Evolutionary conservation across 2,797 vertebrate genomes (phyloP).

Genomic region (Neoniphon sammara): DNA sequence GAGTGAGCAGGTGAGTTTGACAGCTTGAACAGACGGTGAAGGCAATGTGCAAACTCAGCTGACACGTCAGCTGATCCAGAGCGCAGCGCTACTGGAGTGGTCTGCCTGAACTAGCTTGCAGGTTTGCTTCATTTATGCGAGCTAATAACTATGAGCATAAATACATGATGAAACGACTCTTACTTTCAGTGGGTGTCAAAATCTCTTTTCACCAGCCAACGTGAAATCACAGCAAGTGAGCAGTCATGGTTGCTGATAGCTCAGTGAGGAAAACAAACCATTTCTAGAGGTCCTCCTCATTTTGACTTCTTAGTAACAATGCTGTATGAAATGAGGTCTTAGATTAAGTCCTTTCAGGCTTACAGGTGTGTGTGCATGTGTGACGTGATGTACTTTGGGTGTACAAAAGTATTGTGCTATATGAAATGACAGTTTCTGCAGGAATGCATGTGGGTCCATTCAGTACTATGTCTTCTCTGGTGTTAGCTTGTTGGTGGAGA

Average conservation of each 20-base stretch:
- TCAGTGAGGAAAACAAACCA: constrained; percentile 19
- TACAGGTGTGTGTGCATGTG: constrained; percentile 7
- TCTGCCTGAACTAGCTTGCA: no score
- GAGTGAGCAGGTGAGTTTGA: no score
- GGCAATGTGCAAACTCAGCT: no score
- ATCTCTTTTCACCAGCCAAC: constrained; percentile 39
- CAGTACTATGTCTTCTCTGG: constrained; percentile 74
- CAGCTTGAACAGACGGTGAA: no score
- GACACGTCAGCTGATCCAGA: no score
- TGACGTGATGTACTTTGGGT: not conserved
- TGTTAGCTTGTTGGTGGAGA: constrained; percentile 74
- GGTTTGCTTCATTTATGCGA: no score
- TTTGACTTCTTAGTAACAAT: constrained; percentile 12
- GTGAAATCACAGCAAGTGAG: constrained; percentile 33
- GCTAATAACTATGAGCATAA: constrained; percentile 35
- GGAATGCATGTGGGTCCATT: constrained; percentile 14
- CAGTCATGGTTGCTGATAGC: constrained; percentile 15
- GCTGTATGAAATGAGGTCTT: constrained; percentile 13
- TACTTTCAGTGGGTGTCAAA: constrained; percentile 52
- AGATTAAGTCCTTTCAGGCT: not conserved
- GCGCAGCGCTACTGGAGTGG: no score
- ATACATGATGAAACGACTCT: constrained; percentile 34
- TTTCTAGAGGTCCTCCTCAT: not conserved
- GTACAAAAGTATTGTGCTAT: constrained; percentile 41
- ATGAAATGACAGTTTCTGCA: constrained; percentile 31